Conservation (phyloP, 2,113 vertebrate species). For the Arothron firmamentum region DNA sequence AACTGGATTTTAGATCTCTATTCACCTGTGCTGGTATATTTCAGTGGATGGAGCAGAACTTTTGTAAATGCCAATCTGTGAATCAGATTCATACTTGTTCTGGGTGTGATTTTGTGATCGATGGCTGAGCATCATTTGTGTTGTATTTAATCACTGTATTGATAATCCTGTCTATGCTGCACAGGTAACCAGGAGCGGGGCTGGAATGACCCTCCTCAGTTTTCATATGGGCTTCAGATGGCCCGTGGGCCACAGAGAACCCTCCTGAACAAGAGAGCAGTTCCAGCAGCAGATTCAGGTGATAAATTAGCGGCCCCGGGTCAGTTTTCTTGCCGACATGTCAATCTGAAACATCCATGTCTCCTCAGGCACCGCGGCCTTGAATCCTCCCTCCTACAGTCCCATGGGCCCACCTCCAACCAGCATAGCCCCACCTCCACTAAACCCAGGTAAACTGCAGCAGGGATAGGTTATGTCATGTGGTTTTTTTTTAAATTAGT, state of each 20-base stretch:
- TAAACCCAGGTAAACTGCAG: conserved; percentile 13
- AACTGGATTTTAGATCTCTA: too few species aligned
- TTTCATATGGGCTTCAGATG: conserved; percentile 86
- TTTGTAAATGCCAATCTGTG: too few species aligned
- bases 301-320: background rate
- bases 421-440: conserved; percentile 37
- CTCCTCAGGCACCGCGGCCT: conserved; percentile 10
- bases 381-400: conserved; percentile 46
- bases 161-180: background rate
- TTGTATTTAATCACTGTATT: background rate
- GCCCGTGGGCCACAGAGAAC: conserved; percentile 66
- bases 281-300: conserved; percentile 54
- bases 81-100: too few species aligned
- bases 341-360: too few species aligned
- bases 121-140: too few species aligned
- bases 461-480: background rate
- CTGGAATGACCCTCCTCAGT: conserved; percentile 96
- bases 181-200: conserved; percentile 88
- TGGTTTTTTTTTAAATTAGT: too few species aligned
- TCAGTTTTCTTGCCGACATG: too few species aligned
- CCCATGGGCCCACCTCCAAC: conserved; percentile 62
- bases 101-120: too few species aligned
- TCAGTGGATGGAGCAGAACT: background rate
- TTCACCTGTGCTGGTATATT: too few species aligned
- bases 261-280: conserved; percentile 76